phyloP scores from a whole-genome alignment of 2,888 invertebrate genomes.

The Julus scandinavius region DNA sequence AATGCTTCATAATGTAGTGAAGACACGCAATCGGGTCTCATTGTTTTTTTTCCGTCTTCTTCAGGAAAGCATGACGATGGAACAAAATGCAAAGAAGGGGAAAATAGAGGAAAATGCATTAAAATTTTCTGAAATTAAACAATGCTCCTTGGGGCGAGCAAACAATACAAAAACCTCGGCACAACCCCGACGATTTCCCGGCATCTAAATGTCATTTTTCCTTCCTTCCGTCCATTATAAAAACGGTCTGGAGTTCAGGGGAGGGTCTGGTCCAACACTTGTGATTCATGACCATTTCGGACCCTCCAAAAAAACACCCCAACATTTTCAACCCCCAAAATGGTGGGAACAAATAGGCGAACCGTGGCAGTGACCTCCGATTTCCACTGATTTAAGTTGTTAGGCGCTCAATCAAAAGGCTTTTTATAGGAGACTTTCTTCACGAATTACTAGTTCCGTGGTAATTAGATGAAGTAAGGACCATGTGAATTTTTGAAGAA shows the following conservation, averaged over 20 bases:
- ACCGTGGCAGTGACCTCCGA: slow-evolving; percentile 12
- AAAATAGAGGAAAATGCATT: slow-evolving; percentile 18
- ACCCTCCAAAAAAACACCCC: not conserved
- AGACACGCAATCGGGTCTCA: slow-evolving; percentile 19
- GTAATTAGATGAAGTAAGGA: slow-evolving; percentile 6
- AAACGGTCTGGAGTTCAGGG: not conserved
- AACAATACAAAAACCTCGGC: slow-evolving; percentile 14
- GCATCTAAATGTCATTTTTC: not conserved
- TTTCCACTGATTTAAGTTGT: slow-evolving; percentile 7
- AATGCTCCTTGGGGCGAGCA: slow-evolving; percentile 8
- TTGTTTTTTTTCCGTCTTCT: not conserved
- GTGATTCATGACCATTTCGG: not conserved
- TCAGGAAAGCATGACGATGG: slow-evolving; percentile 33
- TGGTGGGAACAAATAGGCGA: slow-evolving; percentile 25
- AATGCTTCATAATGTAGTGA: not conserved
- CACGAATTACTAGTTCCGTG: not conserved
- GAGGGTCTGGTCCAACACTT: not conserved
- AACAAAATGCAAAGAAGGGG: slow-evolving; percentile 33
- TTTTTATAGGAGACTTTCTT: slow-evolving; percentile 6
- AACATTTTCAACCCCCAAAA: not conserved
- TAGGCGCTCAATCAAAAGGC: slow-evolving; percentile 2
- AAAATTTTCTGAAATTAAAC: not conserved
- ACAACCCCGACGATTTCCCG: not conserved
- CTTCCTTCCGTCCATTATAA: slow-evolving; percentile 23
- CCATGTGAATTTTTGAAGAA: not conserved